Evolutionary conservation across 2,888 invertebrate species (phyloP), one percentile per base, ranked within the genome.

Genomic region (Macaria notata): DNA sequence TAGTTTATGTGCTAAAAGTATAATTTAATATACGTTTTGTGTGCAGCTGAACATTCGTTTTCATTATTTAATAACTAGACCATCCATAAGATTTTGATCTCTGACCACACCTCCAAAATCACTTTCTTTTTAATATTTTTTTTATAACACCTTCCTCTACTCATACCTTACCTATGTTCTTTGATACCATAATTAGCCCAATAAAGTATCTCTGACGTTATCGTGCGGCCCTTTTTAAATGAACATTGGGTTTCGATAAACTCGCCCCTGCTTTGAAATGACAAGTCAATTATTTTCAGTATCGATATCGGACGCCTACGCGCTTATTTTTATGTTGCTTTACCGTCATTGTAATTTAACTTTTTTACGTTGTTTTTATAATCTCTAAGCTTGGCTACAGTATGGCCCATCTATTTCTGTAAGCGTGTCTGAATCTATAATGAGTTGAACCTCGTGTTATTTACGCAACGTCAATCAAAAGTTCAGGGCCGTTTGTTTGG

Each of bases 381-480:
- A 49, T 33, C 19, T 2, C 2, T 19, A 19, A 19, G 19, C 5
- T 29, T 9, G 33, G 31, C 9, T 45, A 36, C 50, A 33, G 36
- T 44, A 41, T 1, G 4, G 33, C 54, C 36, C 49, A 36, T 54
- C 54, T 59, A 54, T 54, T 59, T 54, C 31, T 41, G 54, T 59
- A 50, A 51, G 50, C 46, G 49, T 60, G 54, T 61, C 48, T 54
- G 49, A 59, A 59, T 68, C 62, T 70, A 67, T 70, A 70, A 69
- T 60, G 46, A 66, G 61, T 51, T 60, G 59, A 69, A 73, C 73
- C 73, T 74, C 62, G 38, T 70, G 76, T 71, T 75, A 78, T 81
- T 82, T 79, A 71, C 71, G 73, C 71, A 67, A 69, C 78, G 78
- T 80, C 81, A 78, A 75, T 79, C 81, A 80, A 80, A 81, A 82